Base-by-base conservation (phyloP, 2,888 invertebrate genomes). In the Unio delphinus region DNA sequence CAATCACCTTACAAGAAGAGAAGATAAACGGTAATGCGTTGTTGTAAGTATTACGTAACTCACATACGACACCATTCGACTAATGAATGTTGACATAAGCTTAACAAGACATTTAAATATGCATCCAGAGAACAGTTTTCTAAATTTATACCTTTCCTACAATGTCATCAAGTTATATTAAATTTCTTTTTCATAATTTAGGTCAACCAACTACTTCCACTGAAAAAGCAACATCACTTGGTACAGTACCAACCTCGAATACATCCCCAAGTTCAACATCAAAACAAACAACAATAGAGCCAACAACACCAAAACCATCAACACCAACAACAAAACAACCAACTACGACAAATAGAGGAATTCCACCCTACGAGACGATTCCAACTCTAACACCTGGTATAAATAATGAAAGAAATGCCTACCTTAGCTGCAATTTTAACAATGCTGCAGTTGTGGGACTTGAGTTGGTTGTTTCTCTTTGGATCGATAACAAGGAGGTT, bases 361-460 rank as follows among this genome's bases (percentile, higher is more conserved):
- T 75, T 18, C 80, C 80, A 17, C 68, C 77, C 28, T 79, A 76
- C 45, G 64, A 60, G n/a, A 69, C 69, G 30, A 74, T 57, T 23
- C 77, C 78, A 15, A 73, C 67, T 17, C 68, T 75, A 1, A 68
- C n/a, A 34, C 72, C 73, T 23, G 68, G 68, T 7, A 75, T 78
- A 11, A 73, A 70, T 45, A 68, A 65, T 7, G 75, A 69, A 34
- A 76, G 78, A 18, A 60, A 74, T n/a, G 75, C 80, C 5, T 80
- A 78, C 64, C 68, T 82, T 20, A 73, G 71, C 0, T 80, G 82
- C 64, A 65, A 64, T 7, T 76, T 81, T 60, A 68, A 67, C 20
- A 61, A 70, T 11, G 45, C 80, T 0, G 55, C 62, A 15, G 66
- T 79, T 30, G 59, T 65, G 15, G 75, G 71, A 57, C 78, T 81